These are phyloP conservation scores for Montifringilla adamsi DNA, from an alignment of 2,113 vertebrate species.

Conservation along the genomic window DNA sequence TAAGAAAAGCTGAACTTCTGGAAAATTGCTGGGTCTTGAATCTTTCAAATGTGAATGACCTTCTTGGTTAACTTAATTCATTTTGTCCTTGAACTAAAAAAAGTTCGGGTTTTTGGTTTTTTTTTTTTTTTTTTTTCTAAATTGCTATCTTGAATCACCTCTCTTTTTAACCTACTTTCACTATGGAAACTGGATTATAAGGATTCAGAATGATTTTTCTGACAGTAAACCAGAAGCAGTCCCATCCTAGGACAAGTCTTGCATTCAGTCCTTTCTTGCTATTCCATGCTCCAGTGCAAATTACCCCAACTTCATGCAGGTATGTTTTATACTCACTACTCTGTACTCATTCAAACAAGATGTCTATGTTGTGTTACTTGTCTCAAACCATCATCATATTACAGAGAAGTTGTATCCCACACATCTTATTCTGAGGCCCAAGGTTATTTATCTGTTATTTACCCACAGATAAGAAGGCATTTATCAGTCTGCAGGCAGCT, in stretches of 20 bases:
- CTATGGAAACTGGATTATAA: background rate
- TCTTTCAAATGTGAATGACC: background rate
- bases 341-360: background rate
- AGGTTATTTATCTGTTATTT: background rate
- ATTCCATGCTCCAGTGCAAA: background rate
- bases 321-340: background rate
- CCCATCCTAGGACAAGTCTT: background rate
- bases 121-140: rapidly evolving
- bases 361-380: background rate
- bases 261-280: background rate
- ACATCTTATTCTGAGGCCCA: background rate
- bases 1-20: background rate
- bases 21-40: background rate
- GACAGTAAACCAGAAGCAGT: background rate
- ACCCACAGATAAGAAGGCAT: background rate
- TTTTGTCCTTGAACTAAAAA: background rate
- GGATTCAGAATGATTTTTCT: background rate
- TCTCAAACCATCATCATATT: background rate
- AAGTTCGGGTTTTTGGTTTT: background rate
- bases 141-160: background rate
- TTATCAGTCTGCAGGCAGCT: background rate
- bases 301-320: background rate
- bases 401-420: background rate
- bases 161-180: background rate
- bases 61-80: background rate